These are phyloP conservation scores for Tragelaphus imberbis DNA, from an alignment of 2,113 vertebrate species.

Conservation along the genomic window DNA sequence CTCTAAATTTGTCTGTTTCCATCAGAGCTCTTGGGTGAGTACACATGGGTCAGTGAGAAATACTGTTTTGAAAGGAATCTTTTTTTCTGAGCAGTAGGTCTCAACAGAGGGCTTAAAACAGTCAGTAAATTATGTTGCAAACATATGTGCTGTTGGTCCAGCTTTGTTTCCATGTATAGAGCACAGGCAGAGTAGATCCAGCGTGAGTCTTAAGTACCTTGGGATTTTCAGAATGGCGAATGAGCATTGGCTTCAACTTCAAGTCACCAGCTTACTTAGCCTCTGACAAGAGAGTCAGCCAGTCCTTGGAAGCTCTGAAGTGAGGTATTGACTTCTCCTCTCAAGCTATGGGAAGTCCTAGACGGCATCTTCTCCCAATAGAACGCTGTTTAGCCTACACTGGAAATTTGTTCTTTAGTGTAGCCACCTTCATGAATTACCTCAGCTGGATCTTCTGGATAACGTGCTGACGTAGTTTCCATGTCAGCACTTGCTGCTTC, in stretches of 20 bases:
- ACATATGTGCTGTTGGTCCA: background rate
- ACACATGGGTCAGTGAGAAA: background rate
- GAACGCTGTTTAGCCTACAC: background rate
- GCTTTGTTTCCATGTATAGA: background rate
- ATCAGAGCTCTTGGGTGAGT: background rate
- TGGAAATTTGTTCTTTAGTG: background rate
- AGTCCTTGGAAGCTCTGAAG: background rate
- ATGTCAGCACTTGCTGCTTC: background rate
- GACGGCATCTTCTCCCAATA: background rate
- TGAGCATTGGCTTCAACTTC: background rate
- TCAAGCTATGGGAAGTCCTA: background rate
- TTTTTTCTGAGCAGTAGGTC: background rate
- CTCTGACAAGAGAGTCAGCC: background rate
- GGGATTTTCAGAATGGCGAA: background rate
- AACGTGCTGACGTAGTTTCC: no score
- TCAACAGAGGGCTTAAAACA: background rate
- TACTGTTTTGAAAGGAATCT: background rate
- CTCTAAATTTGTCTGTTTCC: background rate
- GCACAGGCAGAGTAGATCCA: background rate
- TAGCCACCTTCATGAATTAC: background rate
- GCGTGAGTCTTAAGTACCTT: background rate
- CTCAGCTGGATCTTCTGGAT: background rate
- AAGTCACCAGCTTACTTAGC: background rate
- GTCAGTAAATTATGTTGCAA: background rate
- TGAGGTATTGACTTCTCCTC: background rate